phyloP scores from a whole-genome alignment of 2,113 vertebrate species.

The Motacilla alba region DNA sequence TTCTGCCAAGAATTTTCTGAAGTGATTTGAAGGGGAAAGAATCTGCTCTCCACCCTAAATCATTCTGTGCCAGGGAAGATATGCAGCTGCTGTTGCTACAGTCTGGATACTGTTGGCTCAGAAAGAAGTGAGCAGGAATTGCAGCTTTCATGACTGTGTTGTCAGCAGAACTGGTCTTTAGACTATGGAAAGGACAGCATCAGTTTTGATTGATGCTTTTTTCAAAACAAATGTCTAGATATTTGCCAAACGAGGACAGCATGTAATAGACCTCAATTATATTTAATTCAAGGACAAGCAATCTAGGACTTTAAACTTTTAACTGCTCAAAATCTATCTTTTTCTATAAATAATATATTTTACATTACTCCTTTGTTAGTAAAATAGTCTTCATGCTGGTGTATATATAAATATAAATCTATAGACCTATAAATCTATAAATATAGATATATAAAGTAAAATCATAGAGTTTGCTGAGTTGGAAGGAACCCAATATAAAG shows the following conservation, averaged over 20 bases:
- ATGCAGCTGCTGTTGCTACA: conserved; percentile 47
- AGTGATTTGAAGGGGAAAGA: conserved; percentile 54
- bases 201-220: neutral
- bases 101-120: conserved; percentile 1
- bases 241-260: neutral
- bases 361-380: neutral
- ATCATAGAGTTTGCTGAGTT: neutral
- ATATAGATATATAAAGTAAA: neutral
- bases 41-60: conserved; percentile 51
- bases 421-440: neutral
- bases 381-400: neutral
- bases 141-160: neutral
- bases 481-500: neutral
- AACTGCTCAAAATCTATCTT: neutral
- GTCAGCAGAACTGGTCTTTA: conserved; percentile 3
- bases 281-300: neutral
- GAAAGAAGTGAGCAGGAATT: neutral
- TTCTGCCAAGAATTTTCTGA: conserved; percentile 41
- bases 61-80: conserved; percentile 47
- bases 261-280: neutral
- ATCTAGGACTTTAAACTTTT: neutral
- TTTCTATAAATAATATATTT: neutral
- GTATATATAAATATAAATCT: neutral
- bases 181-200: neutral
- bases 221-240: neutral